Percentiles rank a stretch among this genome's conserved stretches.
Evolutionary conservation across 2,888 invertebrate species (phyloP).

Genomic region (Baccha elongata): DNA sequence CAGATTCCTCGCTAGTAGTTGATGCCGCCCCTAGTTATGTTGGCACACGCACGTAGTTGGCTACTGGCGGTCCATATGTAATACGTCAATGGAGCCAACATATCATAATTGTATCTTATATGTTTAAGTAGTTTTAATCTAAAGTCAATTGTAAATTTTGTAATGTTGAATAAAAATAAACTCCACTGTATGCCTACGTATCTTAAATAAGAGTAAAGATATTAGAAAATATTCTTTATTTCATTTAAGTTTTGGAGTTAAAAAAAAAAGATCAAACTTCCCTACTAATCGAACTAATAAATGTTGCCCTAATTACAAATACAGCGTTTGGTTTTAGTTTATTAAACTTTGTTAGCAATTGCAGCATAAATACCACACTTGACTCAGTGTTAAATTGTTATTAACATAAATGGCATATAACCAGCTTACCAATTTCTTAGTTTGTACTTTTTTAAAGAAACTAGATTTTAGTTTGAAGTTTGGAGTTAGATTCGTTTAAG

Average conservation of each 20-base stretch:
- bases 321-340: slow-evolving; percentile 40
- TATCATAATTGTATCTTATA: no score
- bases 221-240: not conserved
- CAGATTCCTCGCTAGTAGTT: no score
- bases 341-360: slow-evolving; percentile 23
- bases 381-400: slow-evolving; percentile 58
- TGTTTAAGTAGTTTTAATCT: no score
- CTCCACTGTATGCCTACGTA: no score
- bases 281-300: not conserved
- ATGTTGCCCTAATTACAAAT: not conserved
- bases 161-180: no score
- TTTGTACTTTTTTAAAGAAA: slow-evolving; percentile 4
- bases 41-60: no score
- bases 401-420: slow-evolving; percentile 39
- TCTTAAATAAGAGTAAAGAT: not conserved
- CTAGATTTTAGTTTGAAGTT: slow-evolving; percentile 18
- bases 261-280: not conserved
- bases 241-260: not conserved
- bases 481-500: slow-evolving; percentile 6
- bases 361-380: slow-evolving; percentile 21
- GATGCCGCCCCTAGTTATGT: no score
- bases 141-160: no score
- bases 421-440: slow-evolving; percentile 12
- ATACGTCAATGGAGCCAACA: no score
- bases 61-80: no score